Base-by-base conservation (phyloP, 2,113 vertebrate genomes). In the Puma concolor region DNA sequence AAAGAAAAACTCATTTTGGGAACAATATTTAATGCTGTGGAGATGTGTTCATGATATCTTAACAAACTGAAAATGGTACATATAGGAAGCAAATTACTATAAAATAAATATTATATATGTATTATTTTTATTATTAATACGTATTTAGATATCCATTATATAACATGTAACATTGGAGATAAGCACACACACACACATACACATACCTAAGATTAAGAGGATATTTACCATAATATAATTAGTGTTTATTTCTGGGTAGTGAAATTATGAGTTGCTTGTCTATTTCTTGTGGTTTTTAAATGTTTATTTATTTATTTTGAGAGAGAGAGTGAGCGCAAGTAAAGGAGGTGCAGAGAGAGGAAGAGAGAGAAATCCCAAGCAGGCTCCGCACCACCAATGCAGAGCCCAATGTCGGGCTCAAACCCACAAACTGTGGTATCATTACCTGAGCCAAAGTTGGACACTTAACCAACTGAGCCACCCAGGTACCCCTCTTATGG, bases 161-260 rank as follows among this genome's bases (percentile, higher is more conserved):
- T 60, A 57, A 57, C 16, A 88, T n/a, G n/a, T 79, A 64, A 48
- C 63, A 52, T 84, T 57, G 5, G 21, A 52, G 66, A 74, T 50
- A 83, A 38, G 87, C 7, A 44, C 7, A 44, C 44, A 94, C 3
- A 82, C 29, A 88, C 23, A 91, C 14, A 77, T 1, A 88, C 11
- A 71, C 16, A 80, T 12, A 52, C 66, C 76, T 57, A 92, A 88
- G 48, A 74, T 66, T 91, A 94, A 80, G 91, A 84, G 17, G 3
- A 85, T 92, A 96, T 80, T 85, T 92, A 81, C 17, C 41, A 57
- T 91, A 69, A 94, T 67, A 95, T 44, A 97, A 94, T 64, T 72
- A 92, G 31, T 74, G 31, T 87, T 71, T 95, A 86, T 77, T 93
- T 93, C n/a, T 83, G 19, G 41, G 14, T 79, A 67, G 44, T 83